A percentile compares a stretch with the other conserved stretches of the same genome.
These are phyloP conservation scores for Crioceris asparagi DNA, from an alignment of 2,888 invertebrate species.

Conservation along the genomic window DNA sequence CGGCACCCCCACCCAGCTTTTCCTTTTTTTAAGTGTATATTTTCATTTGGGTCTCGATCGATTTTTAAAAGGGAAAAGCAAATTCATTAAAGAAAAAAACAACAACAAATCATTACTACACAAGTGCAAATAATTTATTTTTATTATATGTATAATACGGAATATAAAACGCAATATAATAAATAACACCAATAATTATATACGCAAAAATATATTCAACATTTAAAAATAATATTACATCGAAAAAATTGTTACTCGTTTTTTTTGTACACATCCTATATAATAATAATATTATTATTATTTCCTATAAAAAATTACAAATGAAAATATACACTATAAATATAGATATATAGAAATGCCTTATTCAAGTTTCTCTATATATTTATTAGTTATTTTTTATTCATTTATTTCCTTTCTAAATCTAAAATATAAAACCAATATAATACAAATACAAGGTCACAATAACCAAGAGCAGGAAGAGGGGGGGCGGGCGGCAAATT, in stretches of 20 bases:
- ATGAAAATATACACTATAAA: constrained; percentile 28
- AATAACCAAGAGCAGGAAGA: constrained; percentile 35
- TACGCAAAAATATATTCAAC: constrained; percentile 18
- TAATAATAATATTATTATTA: too few relatives aligned
- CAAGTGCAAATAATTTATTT: too few relatives aligned
- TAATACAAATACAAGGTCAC: constrained; percentile 39
- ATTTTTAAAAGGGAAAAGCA: background rate
- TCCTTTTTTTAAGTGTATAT: constrained; percentile 7
- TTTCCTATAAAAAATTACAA: constrained; percentile 20
- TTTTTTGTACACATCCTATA: too few relatives aligned
- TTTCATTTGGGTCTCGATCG: constrained; percentile 9
- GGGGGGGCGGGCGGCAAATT: background rate
- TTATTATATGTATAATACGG: too few relatives aligned
- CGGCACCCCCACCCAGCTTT: too few relatives aligned
- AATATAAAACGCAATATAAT: constrained; percentile 2
- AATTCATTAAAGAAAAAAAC: constrained; percentile 1
- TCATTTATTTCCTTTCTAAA: constrained; percentile 36
- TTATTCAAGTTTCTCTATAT: too few relatives aligned
- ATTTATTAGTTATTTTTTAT: constrained; percentile 36
- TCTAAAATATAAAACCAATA: constrained; percentile 40
- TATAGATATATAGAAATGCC: constrained; percentile 31
- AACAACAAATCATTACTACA: constrained; percentile 7
- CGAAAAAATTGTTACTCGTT: too few relatives aligned
- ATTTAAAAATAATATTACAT: constrained; percentile 18
- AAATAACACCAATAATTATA: constrained; percentile 4